Base-by-base conservation (phyloP, 2,888 invertebrate genomes). In the Ectemnius lituratus region DNA sequence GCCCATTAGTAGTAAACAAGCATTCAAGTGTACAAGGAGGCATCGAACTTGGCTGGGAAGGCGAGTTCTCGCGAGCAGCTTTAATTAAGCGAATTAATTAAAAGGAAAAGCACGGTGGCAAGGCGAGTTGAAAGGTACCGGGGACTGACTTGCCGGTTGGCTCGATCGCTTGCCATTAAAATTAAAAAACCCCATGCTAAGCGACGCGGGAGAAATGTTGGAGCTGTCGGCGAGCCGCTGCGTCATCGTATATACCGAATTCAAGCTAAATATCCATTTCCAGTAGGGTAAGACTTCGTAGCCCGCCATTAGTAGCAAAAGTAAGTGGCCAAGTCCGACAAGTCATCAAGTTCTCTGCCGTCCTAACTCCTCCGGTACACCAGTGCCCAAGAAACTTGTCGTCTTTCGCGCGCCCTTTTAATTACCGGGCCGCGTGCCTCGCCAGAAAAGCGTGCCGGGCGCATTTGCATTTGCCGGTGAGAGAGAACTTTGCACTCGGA, bases 391-490 rank as follows among this genome's bases (percentile, higher is more conserved):
- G 16, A 68, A 75, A 71, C 62, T 70, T 62, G 76, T 67, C 49
- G 46, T 60, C 57, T 14, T 64, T 61, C 69, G 65, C 62, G 75
- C 69, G 73, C 70, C 76, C 78, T 83, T 84, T 84, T 82, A 83
- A 84, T 83, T 84, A 84, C 79, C 73, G 67, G 71, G 73, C 61
- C 23, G 70, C 59, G 56, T 52, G 67, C 62, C 37, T 37, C 37
- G 37, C 37, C 8, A 37, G 47, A 18, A 28, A 20, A 49, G 63
- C 60, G 59, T 73, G 72, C 63, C 67, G 46, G 70, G 66, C 47
- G 74, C 78, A 86, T 86, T 86, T 86, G 79, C 84, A 86, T 84
- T 82, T 80, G 76, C 78, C 79, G 83, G 84, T 86, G 84, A 84
- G 80, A 84, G 80, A 78, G 82, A 84, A 73, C 79, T 73, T 49